Conservation (phyloP, 2,797 vertebrate genomes). For the Arrhamphus sclerolepis region DNA sequence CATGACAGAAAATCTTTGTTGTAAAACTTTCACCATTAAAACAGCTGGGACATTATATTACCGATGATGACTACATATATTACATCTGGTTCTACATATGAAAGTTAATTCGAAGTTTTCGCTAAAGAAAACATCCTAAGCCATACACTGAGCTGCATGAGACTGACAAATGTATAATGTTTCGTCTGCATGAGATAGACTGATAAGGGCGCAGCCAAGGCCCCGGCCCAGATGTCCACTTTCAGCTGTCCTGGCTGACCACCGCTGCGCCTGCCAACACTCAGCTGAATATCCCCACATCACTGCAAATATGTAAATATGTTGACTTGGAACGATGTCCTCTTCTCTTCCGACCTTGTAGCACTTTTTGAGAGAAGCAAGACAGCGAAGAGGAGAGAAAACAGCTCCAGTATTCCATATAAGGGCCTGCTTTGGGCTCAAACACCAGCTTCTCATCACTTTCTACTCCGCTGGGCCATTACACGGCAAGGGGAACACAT, state of each 20-base stretch:
- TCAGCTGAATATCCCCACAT: constrained; percentile 75
- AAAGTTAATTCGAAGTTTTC: constrained; percentile 53
- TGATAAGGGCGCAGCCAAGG: constrained; percentile 59
- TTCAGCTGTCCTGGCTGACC: constrained; percentile 74
- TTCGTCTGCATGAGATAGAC: constrained; percentile 48
- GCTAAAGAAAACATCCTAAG: constrained; percentile 57
- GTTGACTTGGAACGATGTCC: constrained; percentile 84
- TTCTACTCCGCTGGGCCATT: constrained; percentile 76
- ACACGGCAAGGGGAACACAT: constrained; percentile 70
- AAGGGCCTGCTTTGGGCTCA: constrained; percentile 83
- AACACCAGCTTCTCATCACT: constrained; percentile 83
- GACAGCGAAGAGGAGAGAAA: constrained; percentile 79
- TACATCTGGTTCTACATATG: constrained; percentile 26
- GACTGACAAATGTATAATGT: constrained; percentile 54
- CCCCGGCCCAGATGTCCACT: constrained; percentile 74
- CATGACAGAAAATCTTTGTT: constrained; percentile 41
- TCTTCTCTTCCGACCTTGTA: constrained; percentile 79
- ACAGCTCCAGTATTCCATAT: constrained; percentile 83
- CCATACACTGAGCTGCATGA: constrained; percentile 39
- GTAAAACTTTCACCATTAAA: constrained; percentile 24
- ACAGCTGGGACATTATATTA: constrained; percentile 13
- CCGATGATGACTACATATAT: constrained; percentile 43
- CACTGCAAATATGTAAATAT: constrained; percentile 86
- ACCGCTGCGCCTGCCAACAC: constrained; percentile 73
- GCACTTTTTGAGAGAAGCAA: constrained; percentile 76